A percentile compares a stretch with the other conserved stretches of the same genome.
Evolutionary conservation across 2,113 vertebrate species (phyloP).

Genomic region (Cochlearius cochlearius): DNA sequence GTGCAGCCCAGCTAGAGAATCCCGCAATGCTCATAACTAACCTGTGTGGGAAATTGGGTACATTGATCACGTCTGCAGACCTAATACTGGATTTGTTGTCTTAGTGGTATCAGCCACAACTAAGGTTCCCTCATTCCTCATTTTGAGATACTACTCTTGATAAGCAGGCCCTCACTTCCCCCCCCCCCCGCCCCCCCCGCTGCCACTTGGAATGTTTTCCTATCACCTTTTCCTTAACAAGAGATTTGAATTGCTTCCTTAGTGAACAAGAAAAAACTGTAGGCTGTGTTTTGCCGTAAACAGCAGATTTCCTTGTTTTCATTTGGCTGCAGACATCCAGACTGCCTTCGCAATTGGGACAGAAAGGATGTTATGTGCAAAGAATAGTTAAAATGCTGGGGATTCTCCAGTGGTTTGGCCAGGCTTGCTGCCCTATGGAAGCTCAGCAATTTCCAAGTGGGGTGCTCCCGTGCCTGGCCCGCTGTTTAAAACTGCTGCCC

Average conservation of each 20-base stretch:
- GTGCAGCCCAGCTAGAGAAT: neutral
- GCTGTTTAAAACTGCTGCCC: neutral
- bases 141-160: neutral
- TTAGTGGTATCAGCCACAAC: neutral
- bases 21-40: rapidly evolving
- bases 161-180: neutral
- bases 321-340: neutral
- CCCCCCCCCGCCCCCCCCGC: rapidly evolving
- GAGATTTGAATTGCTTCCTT: neutral
- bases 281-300: conserved; percentile 53
- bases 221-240: conserved; percentile 7
- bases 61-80: neutral
- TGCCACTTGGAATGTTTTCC: neutral
- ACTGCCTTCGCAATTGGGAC: conserved; percentile 9
- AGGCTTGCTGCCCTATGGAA: neutral
- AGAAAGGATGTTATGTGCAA: neutral
- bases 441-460: neutral
- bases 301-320: conserved; percentile 50
- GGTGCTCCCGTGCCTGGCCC: rapidly evolving
- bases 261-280: neutral
- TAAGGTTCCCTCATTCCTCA: neutral
- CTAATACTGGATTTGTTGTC: neutral
- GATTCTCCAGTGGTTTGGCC: neutral
- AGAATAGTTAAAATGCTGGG: neutral
- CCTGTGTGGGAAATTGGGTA: neutral